These are phyloP conservation scores for Lepas anatifera DNA, from an alignment of 2,888 invertebrate genomes.

Conservation along the genomic window DNA sequence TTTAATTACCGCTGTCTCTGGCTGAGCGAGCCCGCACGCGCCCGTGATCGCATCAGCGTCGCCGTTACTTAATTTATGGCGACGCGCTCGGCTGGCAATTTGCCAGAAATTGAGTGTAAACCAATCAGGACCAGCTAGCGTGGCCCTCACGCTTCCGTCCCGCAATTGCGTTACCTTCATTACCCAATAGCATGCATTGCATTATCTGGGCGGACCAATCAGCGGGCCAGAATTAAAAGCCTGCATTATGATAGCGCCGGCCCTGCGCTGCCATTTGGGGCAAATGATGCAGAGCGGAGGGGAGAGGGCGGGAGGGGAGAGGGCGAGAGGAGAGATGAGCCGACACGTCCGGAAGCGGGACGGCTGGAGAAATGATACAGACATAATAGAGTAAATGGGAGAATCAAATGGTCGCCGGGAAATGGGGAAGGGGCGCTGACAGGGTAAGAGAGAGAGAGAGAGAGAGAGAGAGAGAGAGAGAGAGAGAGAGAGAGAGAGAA, in stretches of 20 bases:
- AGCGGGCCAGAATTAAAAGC: not conserved
- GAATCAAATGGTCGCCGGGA: not conserved
- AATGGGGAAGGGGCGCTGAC: not conserved
- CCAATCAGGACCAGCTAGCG: not conserved
- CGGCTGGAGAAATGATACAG: slow-evolving; percentile 4
- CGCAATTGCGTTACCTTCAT: not conserved
- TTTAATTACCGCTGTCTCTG: not conserved
- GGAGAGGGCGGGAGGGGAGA: too few species aligned
- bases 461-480: too few species aligned
- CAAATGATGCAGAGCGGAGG: not conserved
- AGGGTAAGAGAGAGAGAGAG: too few species aligned
- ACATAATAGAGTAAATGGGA: not conserved
- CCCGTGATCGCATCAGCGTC: not conserved
- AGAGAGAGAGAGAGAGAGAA: too few species aligned
- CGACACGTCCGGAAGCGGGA: not conserved
- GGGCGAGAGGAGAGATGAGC: not conserved
- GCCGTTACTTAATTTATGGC: not conserved
- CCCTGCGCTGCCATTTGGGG: not conserved
- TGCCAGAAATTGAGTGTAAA: not conserved
- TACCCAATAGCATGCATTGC: not conserved
- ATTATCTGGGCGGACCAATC: not conserved
- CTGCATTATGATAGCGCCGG: not conserved
- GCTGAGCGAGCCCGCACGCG: not conserved
- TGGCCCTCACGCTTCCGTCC: not conserved
- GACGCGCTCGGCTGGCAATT: not conserved